Evolutionary conservation across 2,888 invertebrate genomes (phyloP).

Genomic region (Eretmocerus hayati): DNA sequence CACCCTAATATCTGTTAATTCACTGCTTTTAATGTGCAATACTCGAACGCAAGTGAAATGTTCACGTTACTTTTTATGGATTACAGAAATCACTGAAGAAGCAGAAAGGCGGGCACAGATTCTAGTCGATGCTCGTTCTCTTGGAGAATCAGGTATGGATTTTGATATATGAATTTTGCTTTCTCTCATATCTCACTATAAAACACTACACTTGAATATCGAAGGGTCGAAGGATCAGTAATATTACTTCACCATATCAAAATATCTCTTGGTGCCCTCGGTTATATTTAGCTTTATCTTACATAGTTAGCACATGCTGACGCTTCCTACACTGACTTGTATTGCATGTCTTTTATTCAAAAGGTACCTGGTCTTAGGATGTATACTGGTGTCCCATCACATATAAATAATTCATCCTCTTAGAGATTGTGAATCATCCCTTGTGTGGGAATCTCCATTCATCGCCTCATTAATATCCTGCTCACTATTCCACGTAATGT

Average conservation of each 20-base stretch:
- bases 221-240: constrained; percentile 38
- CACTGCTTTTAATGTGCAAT: constrained; percentile 44
- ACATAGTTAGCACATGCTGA: constrained; percentile 47
- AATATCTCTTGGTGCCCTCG: constrained; percentile 45
- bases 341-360: constrained; percentile 41
- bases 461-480: no score
- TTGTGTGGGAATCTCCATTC: no score
- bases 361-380: constrained; percentile 28
- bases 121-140: constrained; percentile 32
- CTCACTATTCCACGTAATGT: no score
- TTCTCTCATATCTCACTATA: constrained; percentile 20
- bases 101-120: constrained; percentile 41
- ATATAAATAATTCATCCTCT: no score
- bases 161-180: no score
- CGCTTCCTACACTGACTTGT: constrained; percentile 45
- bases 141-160: constrained; percentile 40
- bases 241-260: constrained; percentile 26
- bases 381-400: not conserved
- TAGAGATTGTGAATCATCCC: no score
- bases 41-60: constrained; percentile 17
- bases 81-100: constrained; percentile 45
- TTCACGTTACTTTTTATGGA: constrained; percentile 19
- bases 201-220: constrained; percentile 27
- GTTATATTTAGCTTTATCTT: constrained; percentile 49
- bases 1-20: constrained; percentile 45